Evolutionary conservation across 1,140 invertebrate genomes (phyloP).

Genomic region (Daktulosphaira vitifoliae): DNA sequence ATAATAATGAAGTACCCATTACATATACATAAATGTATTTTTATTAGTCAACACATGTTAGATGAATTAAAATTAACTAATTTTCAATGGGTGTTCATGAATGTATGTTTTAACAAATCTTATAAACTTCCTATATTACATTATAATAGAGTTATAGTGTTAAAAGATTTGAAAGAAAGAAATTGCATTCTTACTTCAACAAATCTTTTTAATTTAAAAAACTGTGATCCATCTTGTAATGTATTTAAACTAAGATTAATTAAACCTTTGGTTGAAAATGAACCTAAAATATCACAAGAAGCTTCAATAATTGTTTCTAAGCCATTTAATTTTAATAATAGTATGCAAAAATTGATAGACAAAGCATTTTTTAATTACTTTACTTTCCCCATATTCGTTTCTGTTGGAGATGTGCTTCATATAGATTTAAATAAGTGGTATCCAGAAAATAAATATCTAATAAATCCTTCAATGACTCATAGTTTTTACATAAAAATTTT

Average conservation of each 20-base stretch:
- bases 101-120: background rate
- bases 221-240: background rate
- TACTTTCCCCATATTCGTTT: slow-evolving; percentile 3
- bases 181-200: background rate
- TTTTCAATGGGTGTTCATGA: slow-evolving; percentile 5
- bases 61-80: slow-evolving; percentile 7
- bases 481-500: slow-evolving; percentile 1
- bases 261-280: background rate
- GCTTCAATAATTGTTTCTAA: slow-evolving; percentile 11
- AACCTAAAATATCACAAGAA: slow-evolving; percentile 2
- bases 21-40: slow-evolving; percentile 21
- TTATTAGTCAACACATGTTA: background rate
- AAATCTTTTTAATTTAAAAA: slow-evolving; percentile 20
- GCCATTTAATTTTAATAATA: background rate
- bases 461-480: background rate
- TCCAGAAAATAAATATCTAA: background rate
- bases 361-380: slow-evolving; percentile 20
- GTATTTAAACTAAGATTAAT: background rate
- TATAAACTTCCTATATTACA: background rate
- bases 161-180: background rate
- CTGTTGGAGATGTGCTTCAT: slow-evolving; percentile 6
- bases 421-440: slow-evolving; percentile 1
- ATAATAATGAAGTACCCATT: background rate
- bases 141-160: slow-evolving; percentile 9
- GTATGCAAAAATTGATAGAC: background rate